Conservation (phyloP, 2,797 vertebrate species). For the Helostoma temminkii region DNA sequence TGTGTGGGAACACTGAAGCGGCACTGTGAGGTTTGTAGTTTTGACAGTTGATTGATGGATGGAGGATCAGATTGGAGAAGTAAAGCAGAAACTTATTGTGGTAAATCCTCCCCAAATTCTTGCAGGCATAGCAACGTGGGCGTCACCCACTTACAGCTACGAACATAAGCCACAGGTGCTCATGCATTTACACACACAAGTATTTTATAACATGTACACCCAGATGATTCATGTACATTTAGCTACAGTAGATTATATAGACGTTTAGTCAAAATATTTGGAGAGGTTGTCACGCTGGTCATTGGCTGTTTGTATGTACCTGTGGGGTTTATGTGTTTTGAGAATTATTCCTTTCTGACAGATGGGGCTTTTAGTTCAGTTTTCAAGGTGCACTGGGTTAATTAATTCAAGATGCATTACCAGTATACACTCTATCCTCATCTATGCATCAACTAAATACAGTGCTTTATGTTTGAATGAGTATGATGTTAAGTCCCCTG, state of each 20-base stretch:
- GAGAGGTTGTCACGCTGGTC: constrained; percentile 44
- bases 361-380: constrained; percentile 45
- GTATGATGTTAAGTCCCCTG: constrained; percentile 47
- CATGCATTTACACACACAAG: not conserved
- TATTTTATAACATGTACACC: not conserved
- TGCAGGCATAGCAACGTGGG: constrained; percentile 66
- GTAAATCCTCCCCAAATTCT: constrained; percentile 59
- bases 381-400: constrained; percentile 55
- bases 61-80: constrained; percentile 36
- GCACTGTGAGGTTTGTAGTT: no score
- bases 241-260: constrained; percentile 30
- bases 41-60: constrained; percentile 62
- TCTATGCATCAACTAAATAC: constrained; percentile 35
- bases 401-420: constrained; percentile 65
- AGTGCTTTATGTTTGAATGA: constrained; percentile 46
- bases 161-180: not conserved
- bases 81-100: constrained; percentile 18
- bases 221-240: constrained; percentile 10
- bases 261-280: constrained; percentile 69
- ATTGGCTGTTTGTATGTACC: constrained; percentile 57
- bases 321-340: constrained; percentile 40
- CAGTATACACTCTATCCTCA: constrained; percentile 28
- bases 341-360: constrained; percentile 57
- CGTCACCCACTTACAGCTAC: constrained; percentile 19
- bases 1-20: constrained; percentile 26